These are phyloP conservation scores for Bombycilla garrulus DNA, from an alignment of 2,113 vertebrate species.

Conservation along the genomic window DNA sequence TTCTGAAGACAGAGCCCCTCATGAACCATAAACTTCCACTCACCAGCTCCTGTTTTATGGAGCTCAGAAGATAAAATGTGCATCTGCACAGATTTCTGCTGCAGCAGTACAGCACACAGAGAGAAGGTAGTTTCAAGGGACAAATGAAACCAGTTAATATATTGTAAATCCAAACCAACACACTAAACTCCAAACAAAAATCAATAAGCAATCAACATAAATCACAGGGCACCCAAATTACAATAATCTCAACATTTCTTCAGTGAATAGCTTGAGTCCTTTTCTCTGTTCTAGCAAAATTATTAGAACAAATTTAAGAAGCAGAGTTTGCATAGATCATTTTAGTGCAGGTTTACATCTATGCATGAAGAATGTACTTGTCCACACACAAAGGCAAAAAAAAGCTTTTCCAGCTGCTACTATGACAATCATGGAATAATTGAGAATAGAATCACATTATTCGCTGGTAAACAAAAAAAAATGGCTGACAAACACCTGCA, in stretches of 20 bases:
- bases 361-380: not conserved
- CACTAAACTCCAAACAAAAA: conserved; percentile 37
- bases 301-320: not conserved
- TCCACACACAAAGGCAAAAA: not conserved
- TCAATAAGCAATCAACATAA: conserved; percentile 35
- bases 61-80: not conserved
- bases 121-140: conserved; percentile 18
- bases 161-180: conserved; percentile 22
- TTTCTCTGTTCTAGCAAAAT: not conserved
- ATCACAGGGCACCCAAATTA: conserved; percentile 18
- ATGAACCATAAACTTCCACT: not conserved
- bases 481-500: not conserved
- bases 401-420: not conserved
- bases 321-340: not conserved
- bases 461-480: not conserved
- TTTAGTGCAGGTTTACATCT: not conserved
- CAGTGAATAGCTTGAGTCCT: not conserved
- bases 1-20: not conserved
- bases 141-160: conserved; percentile 9
- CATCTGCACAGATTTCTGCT: conserved; percentile 2
- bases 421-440: not conserved
- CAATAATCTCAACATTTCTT: not conserved
- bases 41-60: not conserved
- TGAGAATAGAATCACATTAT: not conserved
- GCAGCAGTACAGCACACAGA: not conserved